A percentile compares a stretch with the other conserved stretches of the same genome.
Conservation (phyloP, 2,888 invertebrate genomes). For the Torymus tubicola region DNA sequence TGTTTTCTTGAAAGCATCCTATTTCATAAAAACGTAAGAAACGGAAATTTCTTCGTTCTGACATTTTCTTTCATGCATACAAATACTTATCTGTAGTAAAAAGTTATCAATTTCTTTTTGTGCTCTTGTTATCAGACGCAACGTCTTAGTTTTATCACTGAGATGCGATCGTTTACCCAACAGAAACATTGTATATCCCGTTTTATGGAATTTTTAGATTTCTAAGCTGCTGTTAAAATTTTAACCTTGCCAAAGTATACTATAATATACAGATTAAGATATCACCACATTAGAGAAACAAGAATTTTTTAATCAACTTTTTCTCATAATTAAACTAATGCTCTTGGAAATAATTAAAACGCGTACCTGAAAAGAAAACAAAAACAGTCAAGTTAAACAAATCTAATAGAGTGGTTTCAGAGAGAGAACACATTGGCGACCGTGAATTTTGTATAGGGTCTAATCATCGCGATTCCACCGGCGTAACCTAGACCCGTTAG, state of each 20-base stretch:
- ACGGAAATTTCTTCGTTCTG: not conserved
- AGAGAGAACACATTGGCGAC: not conserved
- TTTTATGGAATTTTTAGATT: no score
- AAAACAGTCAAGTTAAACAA: not conserved
- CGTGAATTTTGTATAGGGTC: conserved; percentile 15
- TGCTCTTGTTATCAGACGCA: conserved; percentile 5
- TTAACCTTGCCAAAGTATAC: no score
- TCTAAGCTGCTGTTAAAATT: no score
- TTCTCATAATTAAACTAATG: no score
- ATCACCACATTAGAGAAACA: no score
- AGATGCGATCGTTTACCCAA: not conserved
- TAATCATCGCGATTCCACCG: conserved; percentile 20
- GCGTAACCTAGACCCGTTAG: conserved; percentile 32
- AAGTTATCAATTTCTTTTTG: conserved; percentile 10
- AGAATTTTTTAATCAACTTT: no score
- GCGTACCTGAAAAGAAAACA: no score
- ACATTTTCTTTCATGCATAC: not conserved
- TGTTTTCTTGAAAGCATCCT: no score
- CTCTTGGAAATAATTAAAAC: no score
- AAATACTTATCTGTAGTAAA: not conserved
- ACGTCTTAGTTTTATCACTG: conserved; percentile 7
- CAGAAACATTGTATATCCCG: not conserved
- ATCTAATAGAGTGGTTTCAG: not conserved
- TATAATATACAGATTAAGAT: no score
- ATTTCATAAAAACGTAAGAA: no score